Evolutionary conservation across 2,888 invertebrate genomes (phyloP), one percentile per base, ranked within the genome.

Genomic region (Boloria euphrosyne): DNA sequence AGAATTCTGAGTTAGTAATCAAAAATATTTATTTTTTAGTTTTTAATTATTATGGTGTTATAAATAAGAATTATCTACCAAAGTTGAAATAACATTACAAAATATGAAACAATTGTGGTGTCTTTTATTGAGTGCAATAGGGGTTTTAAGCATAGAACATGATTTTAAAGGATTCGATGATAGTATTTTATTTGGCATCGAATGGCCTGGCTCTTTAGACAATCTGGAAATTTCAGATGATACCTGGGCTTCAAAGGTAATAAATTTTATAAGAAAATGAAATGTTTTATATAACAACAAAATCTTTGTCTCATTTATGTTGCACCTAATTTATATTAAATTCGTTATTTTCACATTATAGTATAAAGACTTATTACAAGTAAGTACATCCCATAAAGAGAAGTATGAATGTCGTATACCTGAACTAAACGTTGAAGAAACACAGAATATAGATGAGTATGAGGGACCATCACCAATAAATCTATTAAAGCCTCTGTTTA

Each of bases 391-490:
- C 16, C 94, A 96, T 70, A 94, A 96, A 78, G 98, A 98, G 80
- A 94, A 94, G 73, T 98, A 97, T 83, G 94, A 95, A 66, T 98
- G 98, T 81, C 89, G 94, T 13, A 91, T 98, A 74, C 98, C 98
- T 13, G 94, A 95, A 68, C 86, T 95, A 10, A 82, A 85, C 38
- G 81, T 87, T 78, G 85, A 91, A 92, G 93, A 93, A 76, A 87
- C 93, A 51, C 84, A 90, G 71, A 92, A 93, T 59, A 90, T 88
- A n/a, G 94, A 94, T 60, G 92, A 93, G 13, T 95, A 96, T 79
- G 93, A 91, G 60, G 97, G 96, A 1, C 95, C 95, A 55, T 95
- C 95, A 71, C 96, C 98, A 0, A 87, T 97, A 54, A 95, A 96
- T 76, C 87, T 98, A 17, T 85, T 98, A 55, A 93, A 94, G 67